Conservation (phyloP, 2,113 vertebrate genomes). For the Trematocara stigmaticum region DNA sequence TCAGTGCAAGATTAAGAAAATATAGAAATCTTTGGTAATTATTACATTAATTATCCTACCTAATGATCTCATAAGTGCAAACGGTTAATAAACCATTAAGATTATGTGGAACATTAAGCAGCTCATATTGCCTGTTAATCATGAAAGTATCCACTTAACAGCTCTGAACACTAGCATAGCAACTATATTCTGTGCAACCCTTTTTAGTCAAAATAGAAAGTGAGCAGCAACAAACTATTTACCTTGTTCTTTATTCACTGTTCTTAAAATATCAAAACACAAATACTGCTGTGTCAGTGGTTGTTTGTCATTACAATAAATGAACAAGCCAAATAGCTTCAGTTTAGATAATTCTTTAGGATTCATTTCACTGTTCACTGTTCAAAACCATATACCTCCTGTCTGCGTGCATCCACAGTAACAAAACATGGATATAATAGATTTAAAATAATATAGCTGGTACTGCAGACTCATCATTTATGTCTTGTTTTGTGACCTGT, state of each 20-base stretch:
- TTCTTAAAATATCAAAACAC: neutral
- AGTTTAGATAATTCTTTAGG: neutral
- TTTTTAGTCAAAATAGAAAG: neutral
- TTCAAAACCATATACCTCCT: neutral
- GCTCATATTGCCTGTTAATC: neutral
- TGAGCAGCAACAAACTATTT: neutral
- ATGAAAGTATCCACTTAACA: neutral
- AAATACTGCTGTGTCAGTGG: neutral
- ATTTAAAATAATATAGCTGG: neutral
- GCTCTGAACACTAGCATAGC: neutral
- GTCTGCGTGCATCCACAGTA: neutral
- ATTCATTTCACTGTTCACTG: neutral
- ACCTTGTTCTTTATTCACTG: neutral
- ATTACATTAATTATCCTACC: slow-evolving; percentile 18
- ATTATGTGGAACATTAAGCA: slow-evolving; percentile 13
- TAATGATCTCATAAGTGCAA: slow-evolving; percentile 28
- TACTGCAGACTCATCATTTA: neutral
- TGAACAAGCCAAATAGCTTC: neutral
- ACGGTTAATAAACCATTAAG: neutral
- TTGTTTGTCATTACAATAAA: neutral
- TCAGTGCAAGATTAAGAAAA: slow-evolving; percentile 4
- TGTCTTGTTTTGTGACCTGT: neutral
- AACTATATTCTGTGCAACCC: neutral
- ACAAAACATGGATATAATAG: neutral
- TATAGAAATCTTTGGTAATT: neutral